Percentiles rank a stretch among this genome's conserved stretches.
Conservation (phyloP, 2,888 invertebrate genomes). For the Tyria jacobaeae region DNA sequence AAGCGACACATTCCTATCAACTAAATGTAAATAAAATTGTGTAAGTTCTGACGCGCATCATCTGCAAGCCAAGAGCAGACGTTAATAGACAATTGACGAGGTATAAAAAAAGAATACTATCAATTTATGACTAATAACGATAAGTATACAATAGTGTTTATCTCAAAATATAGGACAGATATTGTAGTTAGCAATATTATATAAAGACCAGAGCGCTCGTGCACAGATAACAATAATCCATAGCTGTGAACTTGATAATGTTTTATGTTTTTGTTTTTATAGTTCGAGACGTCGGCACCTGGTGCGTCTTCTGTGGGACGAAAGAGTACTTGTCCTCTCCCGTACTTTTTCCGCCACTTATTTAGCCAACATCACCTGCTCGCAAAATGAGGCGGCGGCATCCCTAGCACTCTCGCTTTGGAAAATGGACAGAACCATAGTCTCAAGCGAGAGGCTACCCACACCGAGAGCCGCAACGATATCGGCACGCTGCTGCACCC, state of each 20-base stretch:
- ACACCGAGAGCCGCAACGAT: no score
- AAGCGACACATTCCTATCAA: conserved; percentile 19
- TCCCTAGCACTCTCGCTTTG: no score
- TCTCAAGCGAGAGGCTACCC: no score
- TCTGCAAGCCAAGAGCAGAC: conserved; percentile 14
- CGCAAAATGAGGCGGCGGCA: no score
- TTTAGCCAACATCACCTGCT: no score
- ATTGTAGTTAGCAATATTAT: conserved; percentile 1
- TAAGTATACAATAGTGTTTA: background rate
- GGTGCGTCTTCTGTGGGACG: no score
- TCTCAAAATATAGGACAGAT: conserved; percentile 1
- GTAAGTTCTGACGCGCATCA: conserved; percentile 3
- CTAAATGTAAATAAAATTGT: conserved; percentile 20
- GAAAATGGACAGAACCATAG: no score
- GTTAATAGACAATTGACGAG: conserved; percentile 24
- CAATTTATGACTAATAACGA: conserved; percentile 8
- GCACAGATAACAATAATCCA: conserved; percentile 31
- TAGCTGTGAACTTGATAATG: conserved; percentile 53
- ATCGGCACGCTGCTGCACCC: no score
- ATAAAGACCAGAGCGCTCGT: background rate
- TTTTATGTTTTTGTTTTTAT: conserved; percentile 20
- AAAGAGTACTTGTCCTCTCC: no score
- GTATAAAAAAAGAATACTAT: conserved; percentile 7
- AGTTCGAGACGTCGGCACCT: background rate
- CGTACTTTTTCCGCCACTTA: no score